These are phyloP conservation scores for Esperia sulphurella DNA, from an alignment of 2,888 invertebrate species.

Conservation along the genomic window DNA sequence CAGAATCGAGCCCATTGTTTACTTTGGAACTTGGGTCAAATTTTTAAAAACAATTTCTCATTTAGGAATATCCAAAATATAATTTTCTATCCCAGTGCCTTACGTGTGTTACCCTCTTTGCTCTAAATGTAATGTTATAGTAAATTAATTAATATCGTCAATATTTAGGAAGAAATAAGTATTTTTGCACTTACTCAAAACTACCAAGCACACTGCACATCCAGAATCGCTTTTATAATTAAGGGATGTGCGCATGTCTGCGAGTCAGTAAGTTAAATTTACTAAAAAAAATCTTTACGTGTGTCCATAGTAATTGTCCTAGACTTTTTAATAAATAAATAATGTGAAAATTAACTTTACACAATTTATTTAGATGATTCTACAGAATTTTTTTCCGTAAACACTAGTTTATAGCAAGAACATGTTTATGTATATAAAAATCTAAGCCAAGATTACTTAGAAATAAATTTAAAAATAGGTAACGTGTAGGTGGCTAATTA, in stretches of 20 bases:
- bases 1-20: too few species aligned
- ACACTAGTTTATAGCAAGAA: slow-evolving; percentile 38
- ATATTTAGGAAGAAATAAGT: slow-evolving; percentile 13
- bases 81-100: slow-evolving; percentile 11
- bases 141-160: neutral
- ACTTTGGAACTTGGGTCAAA: too few species aligned
- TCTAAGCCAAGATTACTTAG: slow-evolving; percentile 55
- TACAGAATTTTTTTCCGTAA: slow-evolving; percentile 61
- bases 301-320: slow-evolving; percentile 25
- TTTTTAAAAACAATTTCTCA: neutral
- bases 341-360: slow-evolving; percentile 55
- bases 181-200: slow-evolving; percentile 19
- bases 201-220: slow-evolving; percentile 25
- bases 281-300: slow-evolving; percentile 7
- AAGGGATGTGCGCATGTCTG: slow-evolving; percentile 20
- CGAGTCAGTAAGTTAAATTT: slow-evolving; percentile 2
- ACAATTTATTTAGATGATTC: slow-evolving; percentile 64
- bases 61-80: neutral
- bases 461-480: slow-evolving; percentile 25
- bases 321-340: slow-evolving; percentile 43
- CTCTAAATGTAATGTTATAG: neutral
- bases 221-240: slow-evolving; percentile 41
- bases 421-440: slow-evolving; percentile 35
- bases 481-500: slow-evolving; percentile 40
- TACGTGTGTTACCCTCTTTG: neutral